Evolutionary conservation across 2,797 vertebrate genomes (phyloP), one percentile per base, ranked within the genome.

Genomic region (Nothura maculosa): DNA sequence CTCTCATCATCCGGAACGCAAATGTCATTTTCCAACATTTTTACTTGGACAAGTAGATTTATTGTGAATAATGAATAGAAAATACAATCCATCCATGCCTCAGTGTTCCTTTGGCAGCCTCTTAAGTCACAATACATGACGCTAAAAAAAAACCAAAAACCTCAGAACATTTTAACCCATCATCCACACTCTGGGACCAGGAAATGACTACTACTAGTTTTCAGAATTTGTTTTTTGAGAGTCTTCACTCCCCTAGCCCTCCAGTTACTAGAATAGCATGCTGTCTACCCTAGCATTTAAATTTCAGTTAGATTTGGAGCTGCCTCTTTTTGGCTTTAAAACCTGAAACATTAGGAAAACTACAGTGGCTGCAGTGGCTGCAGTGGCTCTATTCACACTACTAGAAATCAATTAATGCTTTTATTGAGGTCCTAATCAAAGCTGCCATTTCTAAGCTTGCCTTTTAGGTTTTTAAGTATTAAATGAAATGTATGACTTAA

Each of bases 61-160:
- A 61, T 30, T 83, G 24, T 85, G 93, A 87, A 93, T 94, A 90
- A 89, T 32, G 30, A 92, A 85, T 28, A 89, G 32, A 87, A 94
- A 92, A 94, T 64, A 87, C 17, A 70, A 68, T 40, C 54, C 0
- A 1, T 68, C 69, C 90, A 21, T n/a, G 18, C 73, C 64, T 80
- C 45, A 77, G 13, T 47, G 34, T 8, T 69, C 28, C 57, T 89
- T 68, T 75, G 75, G 74, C 72, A 72, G 64, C 38, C 24, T 79
- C 27, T 28, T 20, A 77, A 81, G 54, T 40, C 76, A 82, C 0
- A 62, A n/a, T 60, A 90, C 1, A 30, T 3, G 1, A 80, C 14
- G 10, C 32, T 67, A 70, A 28, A 36, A 57, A 28, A 21, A 21
- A 52, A 52, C 47, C 22, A 15, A 27, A 47, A 45, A 19, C 9